Evolutionary conservation across 2,888 invertebrate genomes (phyloP), one percentile per base, ranked within the genome.

Genomic region (Ischnus inquisitorius): DNA sequence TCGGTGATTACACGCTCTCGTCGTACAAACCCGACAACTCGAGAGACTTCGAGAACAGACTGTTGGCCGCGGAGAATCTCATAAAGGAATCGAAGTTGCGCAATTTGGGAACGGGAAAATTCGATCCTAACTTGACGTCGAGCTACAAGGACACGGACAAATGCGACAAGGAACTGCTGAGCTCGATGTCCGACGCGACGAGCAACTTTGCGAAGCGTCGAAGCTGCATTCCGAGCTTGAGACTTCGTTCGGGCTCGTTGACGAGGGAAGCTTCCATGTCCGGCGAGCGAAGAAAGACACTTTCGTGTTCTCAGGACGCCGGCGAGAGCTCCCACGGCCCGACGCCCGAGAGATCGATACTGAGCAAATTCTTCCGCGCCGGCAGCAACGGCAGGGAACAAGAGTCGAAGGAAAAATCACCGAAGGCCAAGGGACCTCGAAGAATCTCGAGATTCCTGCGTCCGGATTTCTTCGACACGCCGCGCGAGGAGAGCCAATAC

Each of bases 381-480:
- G 94, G 94, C 74, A 93, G 94, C 80, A 92, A 92, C 69, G 84
- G 90, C 25, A 82, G 87, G 0, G 85, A 43, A 8, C 78, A 74
- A 10, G 88, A 89, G 0, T 54, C 84, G 25, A 87, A 87, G 60
- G 90, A 90, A 1, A 89, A 87, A 25, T 77, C 86, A 0, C 79
- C 84, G 1, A 91, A 90, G 54, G 84, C 90, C 8, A 94, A 94
- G 78, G 94, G 94, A 46, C 95, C 95, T 77, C 95, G 96, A 69
- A 95, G 96, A 85, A 95, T 96, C 80, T 97, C 96, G 8, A 94
- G 97, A 79, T 97, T 97, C 93, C 93, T 97, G 80, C 95, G 97
- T 41, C 96, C 97, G 0, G 97, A 97, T 92, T 97, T 97, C 91
- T 97, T 96, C 90, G 97, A 97, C 86, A 94, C 96, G 1, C 95